A percentile compares a stretch with the other conserved stretches of the same genome.
Evolutionary conservation across 2,113 vertebrate species (phyloP).

Genomic region (Corydoras sp.): DNA sequence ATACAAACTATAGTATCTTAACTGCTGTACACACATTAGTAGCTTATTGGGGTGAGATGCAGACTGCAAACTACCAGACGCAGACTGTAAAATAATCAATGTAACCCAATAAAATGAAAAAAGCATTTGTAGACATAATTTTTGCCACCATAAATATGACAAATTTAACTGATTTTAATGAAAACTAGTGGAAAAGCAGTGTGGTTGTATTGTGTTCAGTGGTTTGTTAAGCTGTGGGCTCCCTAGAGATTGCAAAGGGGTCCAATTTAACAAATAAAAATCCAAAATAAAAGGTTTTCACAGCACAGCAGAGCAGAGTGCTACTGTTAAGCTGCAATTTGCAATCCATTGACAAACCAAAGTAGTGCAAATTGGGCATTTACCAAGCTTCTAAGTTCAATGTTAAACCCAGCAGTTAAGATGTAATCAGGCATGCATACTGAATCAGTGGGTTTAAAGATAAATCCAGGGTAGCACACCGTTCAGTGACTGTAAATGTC

Average conservation of each 20-base stretch:
- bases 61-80: too few relatives aligned
- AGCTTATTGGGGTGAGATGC: too few relatives aligned
- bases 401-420: slow-evolving; percentile 20
- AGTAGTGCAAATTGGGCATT: slow-evolving; percentile 24
- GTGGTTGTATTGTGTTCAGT: not conserved
- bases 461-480: slow-evolving; percentile 10
- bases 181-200: not conserved
- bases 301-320: not conserved
- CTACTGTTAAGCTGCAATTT: slow-evolving; percentile 5
- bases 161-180: not conserved
- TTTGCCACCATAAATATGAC: too few relatives aligned
- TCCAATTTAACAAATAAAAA: not conserved
- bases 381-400: slow-evolving; percentile 17
- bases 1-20: too few relatives aligned
- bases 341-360: slow-evolving; percentile 4
- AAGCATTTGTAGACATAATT: too few relatives aligned
- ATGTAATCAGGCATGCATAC: slow-evolving; percentile 13
- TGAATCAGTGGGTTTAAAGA: slow-evolving; percentile 23
- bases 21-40: too few relatives aligned
- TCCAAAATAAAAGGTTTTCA: not conserved
- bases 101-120: too few relatives aligned
- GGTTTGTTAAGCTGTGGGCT: not conserved
- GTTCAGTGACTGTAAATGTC: slow-evolving; percentile 8
- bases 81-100: too few relatives aligned
- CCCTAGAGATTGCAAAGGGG: not conserved